Base-by-base conservation (phyloP, 1,140 invertebrate genomes). In the Drosophila asahinai region DNA sequence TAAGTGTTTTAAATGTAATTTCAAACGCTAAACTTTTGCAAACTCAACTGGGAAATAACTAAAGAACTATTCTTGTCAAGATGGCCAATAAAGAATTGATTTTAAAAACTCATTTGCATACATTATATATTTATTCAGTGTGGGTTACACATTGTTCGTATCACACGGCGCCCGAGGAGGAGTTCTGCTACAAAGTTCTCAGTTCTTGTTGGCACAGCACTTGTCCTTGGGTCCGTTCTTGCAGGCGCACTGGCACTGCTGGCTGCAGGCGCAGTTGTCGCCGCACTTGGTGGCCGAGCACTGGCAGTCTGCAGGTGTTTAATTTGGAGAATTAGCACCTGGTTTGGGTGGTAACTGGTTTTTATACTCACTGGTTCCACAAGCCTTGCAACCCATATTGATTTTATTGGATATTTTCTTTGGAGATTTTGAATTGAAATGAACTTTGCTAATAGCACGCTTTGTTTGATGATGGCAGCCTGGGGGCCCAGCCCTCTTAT, bases 51-150 rank as follows among this genome's bases (percentile, higher is more conserved):
- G 71, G 63, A 87, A 76, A 68, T 57, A 87, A 66, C 76, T 76
- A 79, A 75, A 77, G 55, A 86, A 91, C 89, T 90, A 92, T 92
- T 92, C 89, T 92, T 91, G 89, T 92, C 90, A 92, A 86, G 86
- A 91, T 79, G 82, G 90, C 90, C 90, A 92, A 92, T 92, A 86
- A 92, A 80, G 43, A 80, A 83, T 90, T 86, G 58, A 83, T 75
- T 87, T 81, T 81, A 65, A 78, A 89, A 61, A 73, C 19, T 61
- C 64, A 30, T 15, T 17, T 43, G 0, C 15, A 11, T 2, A 2
- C 27, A 22, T n/a, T 52, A n/a, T 33, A 7, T 15, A 33, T 33
- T 63, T 61, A 61, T 54, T 61, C 9, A 5, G 4, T 14, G 19
- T 25, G 19, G 25, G 25, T 55, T 36, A 42, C 22, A 57, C 22